Evolutionary conservation across 2,797 vertebrate species (phyloP).

Genomic region (Propithecus deckenii): DNA sequence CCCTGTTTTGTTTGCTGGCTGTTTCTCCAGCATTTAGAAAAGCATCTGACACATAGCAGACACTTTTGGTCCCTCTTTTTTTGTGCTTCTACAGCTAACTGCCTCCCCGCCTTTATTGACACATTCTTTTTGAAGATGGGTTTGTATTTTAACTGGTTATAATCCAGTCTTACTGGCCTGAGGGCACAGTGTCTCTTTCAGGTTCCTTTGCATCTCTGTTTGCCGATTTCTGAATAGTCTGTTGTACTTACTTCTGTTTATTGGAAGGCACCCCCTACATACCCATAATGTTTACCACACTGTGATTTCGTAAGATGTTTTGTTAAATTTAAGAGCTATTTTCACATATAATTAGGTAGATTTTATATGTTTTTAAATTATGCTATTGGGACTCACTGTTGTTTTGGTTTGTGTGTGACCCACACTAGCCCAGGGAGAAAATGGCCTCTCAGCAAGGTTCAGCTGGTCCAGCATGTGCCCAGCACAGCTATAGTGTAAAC

Average conservation of each 20-base stretch:
- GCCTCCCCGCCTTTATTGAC: neutral
- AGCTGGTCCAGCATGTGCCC: neutral
- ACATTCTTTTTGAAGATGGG: neutral
- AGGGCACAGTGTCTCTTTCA: neutral
- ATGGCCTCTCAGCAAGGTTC: neutral
- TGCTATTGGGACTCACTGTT: neutral
- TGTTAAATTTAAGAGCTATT: neutral
- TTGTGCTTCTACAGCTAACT: neutral
- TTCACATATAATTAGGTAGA: neutral
- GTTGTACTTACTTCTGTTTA: neutral
- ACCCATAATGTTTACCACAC: neutral
- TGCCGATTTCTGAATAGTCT: conserved; percentile 4
- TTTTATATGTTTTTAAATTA: neutral
- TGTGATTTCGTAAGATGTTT: neutral
- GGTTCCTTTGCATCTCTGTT: conserved; percentile 12
- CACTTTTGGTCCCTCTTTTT: neutral
- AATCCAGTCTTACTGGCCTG: neutral
- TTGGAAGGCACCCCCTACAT: neutral
- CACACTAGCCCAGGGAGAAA: neutral
- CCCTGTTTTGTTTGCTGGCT: neutral
- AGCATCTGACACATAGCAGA: neutral
- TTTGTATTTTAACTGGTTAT: neutral
- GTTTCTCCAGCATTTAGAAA: neutral
- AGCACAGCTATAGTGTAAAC: neutral
- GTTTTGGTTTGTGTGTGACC: neutral